These are phyloP conservation scores for Mamestra brassicae DNA, from an alignment of 2,888 invertebrate species.

Conservation along the genomic window DNA sequence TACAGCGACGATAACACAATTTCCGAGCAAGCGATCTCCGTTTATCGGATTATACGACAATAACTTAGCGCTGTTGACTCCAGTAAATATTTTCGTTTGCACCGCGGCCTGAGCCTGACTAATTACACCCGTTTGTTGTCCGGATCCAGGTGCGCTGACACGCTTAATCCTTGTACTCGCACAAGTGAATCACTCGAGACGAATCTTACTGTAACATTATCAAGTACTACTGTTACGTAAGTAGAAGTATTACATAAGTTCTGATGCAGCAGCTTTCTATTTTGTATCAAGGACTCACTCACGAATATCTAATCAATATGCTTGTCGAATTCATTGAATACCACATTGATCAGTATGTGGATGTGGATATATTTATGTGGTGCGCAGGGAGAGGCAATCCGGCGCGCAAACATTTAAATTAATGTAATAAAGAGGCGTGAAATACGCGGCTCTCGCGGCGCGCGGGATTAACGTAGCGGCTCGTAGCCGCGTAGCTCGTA, in stretches of 20 bases:
- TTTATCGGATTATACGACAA: constrained; percentile 89
- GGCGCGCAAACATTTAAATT: constrained; percentile 89
- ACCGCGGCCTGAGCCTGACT: constrained; percentile 81
- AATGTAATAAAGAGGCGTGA: constrained; percentile 90
- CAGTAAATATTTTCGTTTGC: constrained; percentile 87
- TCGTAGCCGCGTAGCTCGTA: constrained; percentile 67
- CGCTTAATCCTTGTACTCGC: constrained; percentile 76
- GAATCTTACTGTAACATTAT: constrained; percentile 8
- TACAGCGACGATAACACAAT: constrained; percentile 88
- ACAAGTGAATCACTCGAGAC: constrained; percentile 20
- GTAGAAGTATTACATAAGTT: background rate
- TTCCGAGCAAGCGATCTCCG: constrained; percentile 83
- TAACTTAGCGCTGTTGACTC: constrained; percentile 82
- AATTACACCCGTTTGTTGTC: constrained; percentile 83
- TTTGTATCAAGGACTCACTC: background rate
- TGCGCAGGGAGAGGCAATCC: constrained; percentile 77
- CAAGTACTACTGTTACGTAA: background rate
- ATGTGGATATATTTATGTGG: constrained; percentile 73
- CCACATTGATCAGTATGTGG: constrained; percentile 59
- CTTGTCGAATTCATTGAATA: constrained; percentile 40
- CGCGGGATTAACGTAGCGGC: constrained; percentile 78
- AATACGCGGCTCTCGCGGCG: constrained; percentile 84
- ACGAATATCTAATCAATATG: constrained; percentile 11
- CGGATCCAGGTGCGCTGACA: constrained; percentile 85
- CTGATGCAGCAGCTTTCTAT: background rate